phyloP scores from a whole-genome alignment of 2,113 vertebrate species.

The Sapayoa aenigma region DNA sequence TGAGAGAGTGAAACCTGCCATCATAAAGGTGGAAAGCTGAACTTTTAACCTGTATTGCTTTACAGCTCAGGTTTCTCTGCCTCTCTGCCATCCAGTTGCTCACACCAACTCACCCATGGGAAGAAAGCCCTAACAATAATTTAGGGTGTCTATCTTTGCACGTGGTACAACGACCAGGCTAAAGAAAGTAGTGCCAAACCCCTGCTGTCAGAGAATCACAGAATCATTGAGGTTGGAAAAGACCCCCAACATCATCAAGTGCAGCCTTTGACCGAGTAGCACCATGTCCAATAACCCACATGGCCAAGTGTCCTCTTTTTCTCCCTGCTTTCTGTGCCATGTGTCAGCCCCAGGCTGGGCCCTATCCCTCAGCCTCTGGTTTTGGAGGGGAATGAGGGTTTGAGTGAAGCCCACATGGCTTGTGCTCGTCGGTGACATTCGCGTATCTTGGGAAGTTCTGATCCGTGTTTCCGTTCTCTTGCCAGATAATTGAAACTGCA shows the following conservation, averaged over 20 bases:
- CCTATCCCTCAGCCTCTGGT: neutral
- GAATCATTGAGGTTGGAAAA: neutral
- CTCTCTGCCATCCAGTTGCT: slow-evolving; percentile 21
- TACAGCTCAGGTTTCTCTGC: slow-evolving; percentile 35
- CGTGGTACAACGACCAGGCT: neutral
- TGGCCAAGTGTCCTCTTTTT: neutral
- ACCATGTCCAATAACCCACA: neutral
- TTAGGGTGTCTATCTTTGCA: slow-evolving; percentile 12
- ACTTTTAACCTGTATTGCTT: slow-evolving; percentile 65
- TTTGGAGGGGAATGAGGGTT: neutral
- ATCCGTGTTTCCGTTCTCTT: neutral
- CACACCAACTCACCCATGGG: slow-evolving; percentile 7
- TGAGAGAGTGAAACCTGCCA: slow-evolving; percentile 54
- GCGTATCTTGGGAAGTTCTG: fast-evolving
- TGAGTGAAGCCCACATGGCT: neutral
- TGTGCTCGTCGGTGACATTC: fast-evolving
- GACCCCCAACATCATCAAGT: neutral
- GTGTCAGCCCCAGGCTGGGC: neutral
- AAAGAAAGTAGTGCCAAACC: neutral
- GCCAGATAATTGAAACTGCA: neutral
- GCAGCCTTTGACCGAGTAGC: neutral
- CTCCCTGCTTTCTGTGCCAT: neutral
- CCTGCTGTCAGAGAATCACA: neutral
- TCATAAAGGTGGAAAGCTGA: slow-evolving; percentile 69
- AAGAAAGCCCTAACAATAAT: neutral